phyloP scores from a whole-genome alignment of 2,888 invertebrate genomes.

The Poecilus cupreus region DNA sequence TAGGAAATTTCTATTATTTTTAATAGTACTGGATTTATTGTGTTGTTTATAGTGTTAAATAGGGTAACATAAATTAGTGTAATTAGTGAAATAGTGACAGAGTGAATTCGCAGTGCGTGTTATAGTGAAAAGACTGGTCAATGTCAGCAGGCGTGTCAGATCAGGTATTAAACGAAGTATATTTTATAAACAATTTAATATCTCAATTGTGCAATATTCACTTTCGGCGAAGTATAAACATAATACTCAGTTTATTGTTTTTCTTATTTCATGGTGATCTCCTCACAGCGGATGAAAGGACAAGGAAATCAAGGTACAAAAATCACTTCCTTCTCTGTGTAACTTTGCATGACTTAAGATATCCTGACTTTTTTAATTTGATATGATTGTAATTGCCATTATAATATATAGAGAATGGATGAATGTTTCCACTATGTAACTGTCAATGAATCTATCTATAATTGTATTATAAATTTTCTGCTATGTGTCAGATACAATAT shows the following conservation, averaged over 20 bases:
- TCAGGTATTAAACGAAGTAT: slow-evolving; percentile 80
- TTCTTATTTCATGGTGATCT: slow-evolving; percentile 76
- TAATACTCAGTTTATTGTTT: slow-evolving; percentile 63
- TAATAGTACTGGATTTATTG: slow-evolving; percentile 46
- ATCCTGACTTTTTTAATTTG: slow-evolving; percentile 23
- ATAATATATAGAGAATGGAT: too few relatives aligned
- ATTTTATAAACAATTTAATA: slow-evolving; percentile 61
- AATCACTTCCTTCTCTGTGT: slow-evolving; percentile 63
- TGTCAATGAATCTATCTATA: background rate
- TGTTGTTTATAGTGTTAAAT: slow-evolving; percentile 58
- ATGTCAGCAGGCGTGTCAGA: slow-evolving; percentile 95
- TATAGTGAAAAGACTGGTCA: slow-evolving; percentile 81
- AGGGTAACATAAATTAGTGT: slow-evolving; percentile 52
- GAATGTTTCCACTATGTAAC: background rate
- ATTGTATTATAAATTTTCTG: background rate
- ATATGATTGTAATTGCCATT: background rate
- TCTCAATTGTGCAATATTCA: slow-evolving; percentile 36
- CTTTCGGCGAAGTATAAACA: slow-evolving; percentile 39
- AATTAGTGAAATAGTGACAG: slow-evolving; percentile 68
- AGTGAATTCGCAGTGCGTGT: slow-evolving; percentile 69
- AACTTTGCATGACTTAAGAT: slow-evolving; percentile 10
- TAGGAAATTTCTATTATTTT: slow-evolving; percentile 57
- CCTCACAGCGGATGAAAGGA: slow-evolving; percentile 87
- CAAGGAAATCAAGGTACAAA: slow-evolving; percentile 86
- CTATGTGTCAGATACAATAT: background rate